Percentiles rank a stretch among this genome's conserved stretches.
These are phyloP conservation scores for Macrophya alboannulata DNA, from an alignment of 2,888 invertebrate genomes.

Conservation along the genomic window DNA sequence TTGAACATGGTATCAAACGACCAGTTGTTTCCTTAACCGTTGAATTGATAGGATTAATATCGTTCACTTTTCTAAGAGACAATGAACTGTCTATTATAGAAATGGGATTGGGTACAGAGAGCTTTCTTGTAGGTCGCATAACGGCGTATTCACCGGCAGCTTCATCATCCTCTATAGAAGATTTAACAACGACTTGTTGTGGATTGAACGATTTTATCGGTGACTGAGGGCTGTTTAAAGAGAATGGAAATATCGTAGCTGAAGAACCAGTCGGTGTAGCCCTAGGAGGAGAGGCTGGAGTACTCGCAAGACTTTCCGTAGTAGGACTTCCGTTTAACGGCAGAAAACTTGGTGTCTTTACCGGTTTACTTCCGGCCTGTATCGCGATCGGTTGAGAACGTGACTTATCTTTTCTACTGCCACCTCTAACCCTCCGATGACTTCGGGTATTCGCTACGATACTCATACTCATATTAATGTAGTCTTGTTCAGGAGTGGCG, in stretches of 20 bases:
- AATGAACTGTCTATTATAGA: conserved; percentile 48
- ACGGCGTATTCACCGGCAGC: conserved; percentile 66
- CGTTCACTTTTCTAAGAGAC: conserved; percentile 36
- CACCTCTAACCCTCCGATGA: conserved; percentile 66
- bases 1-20: conserved; percentile 15
- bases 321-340: conserved; percentile 79
- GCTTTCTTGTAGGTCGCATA: conserved; percentile 65
- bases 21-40: conserved; percentile 32
- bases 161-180: not conserved
- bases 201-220: conserved; percentile 81
- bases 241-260: conserved; percentile 86
- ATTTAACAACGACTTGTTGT: conserved; percentile 59
- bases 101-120: conserved; percentile 59
- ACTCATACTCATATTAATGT: conserved; percentile 82
- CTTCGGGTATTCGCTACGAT: conserved; percentile 74
- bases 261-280: conserved; percentile 84
- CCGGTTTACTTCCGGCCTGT: conserved; percentile 77
- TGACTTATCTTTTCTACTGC: conserved; percentile 79
- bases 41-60: conserved; percentile 10
- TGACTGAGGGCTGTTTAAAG: conserved; percentile 86
- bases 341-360: conserved; percentile 78
- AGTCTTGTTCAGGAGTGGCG: conserved; percentile 80
- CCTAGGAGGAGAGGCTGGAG: conserved; percentile 80
- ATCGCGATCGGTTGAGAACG: conserved; percentile 86
- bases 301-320: conserved; percentile 78